Evolutionary conservation across 2,888 invertebrate genomes (phyloP).

Genomic region (Pimpla rufipes): DNA sequence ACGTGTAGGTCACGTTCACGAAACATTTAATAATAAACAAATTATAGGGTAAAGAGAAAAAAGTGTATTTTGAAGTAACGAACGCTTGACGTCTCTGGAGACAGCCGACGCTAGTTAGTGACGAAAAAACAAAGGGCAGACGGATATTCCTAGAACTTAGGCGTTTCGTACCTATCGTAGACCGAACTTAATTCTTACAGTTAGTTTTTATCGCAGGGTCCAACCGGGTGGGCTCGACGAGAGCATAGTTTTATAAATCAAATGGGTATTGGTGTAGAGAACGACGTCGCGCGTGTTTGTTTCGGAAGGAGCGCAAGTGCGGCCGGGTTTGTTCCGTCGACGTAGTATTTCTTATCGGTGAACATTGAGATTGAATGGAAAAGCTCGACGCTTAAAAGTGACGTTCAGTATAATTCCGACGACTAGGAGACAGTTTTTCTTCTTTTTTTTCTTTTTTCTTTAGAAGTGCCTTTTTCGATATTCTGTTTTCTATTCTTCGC

Average conservation of each 20-base stretch:
- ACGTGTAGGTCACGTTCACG: too few species aligned
- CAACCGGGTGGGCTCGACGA: constrained; percentile 67
- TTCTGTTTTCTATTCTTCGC: constrained; percentile 57
- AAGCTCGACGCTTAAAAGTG: constrained; percentile 46
- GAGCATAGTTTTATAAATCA: constrained; percentile 70
- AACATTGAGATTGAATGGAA: constrained; percentile 23
- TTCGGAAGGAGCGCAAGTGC: constrained; percentile 21
- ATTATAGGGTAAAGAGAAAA: too few species aligned
- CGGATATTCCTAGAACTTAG: constrained; percentile 48
- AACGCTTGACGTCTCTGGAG: too few species aligned
- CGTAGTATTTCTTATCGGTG: constrained; percentile 44
- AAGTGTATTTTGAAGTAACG: too few species aligned
- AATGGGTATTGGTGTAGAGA: constrained; percentile 22
- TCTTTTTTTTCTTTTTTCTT: constrained; percentile 54
- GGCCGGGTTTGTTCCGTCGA: constrained; percentile 27
- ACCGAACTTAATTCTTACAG: constrained; percentile 65
- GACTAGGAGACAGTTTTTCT: constrained; percentile 2
- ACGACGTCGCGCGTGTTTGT: constrained; percentile 16
- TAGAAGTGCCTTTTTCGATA: constrained; percentile 66
- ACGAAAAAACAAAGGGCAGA: constrained; percentile 5
- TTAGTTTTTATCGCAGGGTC: constrained; percentile 73
- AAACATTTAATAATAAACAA: too few species aligned
- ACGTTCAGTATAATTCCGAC: constrained; percentile 9
- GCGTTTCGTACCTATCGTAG: constrained; percentile 67
- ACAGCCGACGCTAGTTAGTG: constrained; percentile 37